Conservation (phyloP, 2,113 vertebrate genomes). For the Silurus asotus region DNA sequence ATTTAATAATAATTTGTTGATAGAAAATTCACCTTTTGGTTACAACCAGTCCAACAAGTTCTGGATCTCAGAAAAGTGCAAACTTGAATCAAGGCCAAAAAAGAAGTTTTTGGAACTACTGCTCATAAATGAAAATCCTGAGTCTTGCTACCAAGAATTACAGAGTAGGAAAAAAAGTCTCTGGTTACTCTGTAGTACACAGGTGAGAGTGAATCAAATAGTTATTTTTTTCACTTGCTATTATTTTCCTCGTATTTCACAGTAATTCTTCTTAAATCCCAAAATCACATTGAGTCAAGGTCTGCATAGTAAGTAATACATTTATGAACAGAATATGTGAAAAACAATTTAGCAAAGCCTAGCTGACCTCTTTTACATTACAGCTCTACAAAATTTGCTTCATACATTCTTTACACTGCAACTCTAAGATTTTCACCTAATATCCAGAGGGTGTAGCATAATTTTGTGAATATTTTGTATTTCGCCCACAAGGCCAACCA, state of each 20-base stretch:
- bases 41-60: no score
- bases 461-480: neutral
- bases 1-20: no score
- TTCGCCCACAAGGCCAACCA: neutral
- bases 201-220: neutral
- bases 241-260: neutral
- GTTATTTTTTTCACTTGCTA: neutral
- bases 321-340: neutral
- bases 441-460: neutral
- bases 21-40: no score
- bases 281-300: neutral
- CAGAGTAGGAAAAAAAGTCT: neutral
- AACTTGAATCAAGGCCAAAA: neutral
- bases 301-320: neutral
- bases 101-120: neutral
- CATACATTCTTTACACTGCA: neutral
- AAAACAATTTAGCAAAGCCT: neutral
- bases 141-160: neutral
- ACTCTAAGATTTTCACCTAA: neutral
- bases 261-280: neutral
- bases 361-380: neutral
- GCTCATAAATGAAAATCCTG: neutral
- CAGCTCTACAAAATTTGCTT: neutral
- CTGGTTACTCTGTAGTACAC: neutral
- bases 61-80: neutral